A percentile compares a stretch with the other conserved stretches of the same genome.
These are phyloP conservation scores for Eupithecia dodoneata DNA, from an alignment of 2,888 invertebrate genomes.

Conservation along the genomic window DNA sequence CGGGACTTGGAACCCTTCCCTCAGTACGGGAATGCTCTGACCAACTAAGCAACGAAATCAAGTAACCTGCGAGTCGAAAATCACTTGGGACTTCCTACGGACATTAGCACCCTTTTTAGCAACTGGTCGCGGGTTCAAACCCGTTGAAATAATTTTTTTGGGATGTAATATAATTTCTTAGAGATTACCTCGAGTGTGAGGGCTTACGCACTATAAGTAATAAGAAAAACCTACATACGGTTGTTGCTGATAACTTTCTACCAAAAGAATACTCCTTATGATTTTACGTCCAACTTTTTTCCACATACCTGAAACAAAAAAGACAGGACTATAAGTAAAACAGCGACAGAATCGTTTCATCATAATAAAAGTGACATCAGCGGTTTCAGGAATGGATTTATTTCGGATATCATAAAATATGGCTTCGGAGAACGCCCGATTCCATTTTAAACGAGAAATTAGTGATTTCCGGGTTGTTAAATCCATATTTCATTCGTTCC, in stretches of 20 bases:
- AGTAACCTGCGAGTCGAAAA: too few relatives aligned
- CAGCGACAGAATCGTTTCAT: conserved; percentile 7
- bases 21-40: too few relatives aligned
- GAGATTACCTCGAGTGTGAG: too few relatives aligned
- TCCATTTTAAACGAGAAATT: conserved; percentile 19
- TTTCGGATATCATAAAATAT: conserved; percentile 27
- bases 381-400: conserved; percentile 22
- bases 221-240: too few relatives aligned
- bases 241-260: neutral
- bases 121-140: too few relatives aligned
- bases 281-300: neutral
- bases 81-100: too few relatives aligned
- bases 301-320: conserved; percentile 31
- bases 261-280: neutral
- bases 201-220: too few relatives aligned
- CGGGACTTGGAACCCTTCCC: too few relatives aligned
- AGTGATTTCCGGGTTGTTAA: conserved; percentile 22
- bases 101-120: too few relatives aligned
- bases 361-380: conserved; percentile 25
- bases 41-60: too few relatives aligned
- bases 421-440: conserved; percentile 14
- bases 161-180: too few relatives aligned
- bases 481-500: neutral
- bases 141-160: too few relatives aligned
- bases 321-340: conserved; percentile 11